phyloP scores from a whole-genome alignment of 2,888 invertebrate species.

The Uropetala carovei region DNA sequence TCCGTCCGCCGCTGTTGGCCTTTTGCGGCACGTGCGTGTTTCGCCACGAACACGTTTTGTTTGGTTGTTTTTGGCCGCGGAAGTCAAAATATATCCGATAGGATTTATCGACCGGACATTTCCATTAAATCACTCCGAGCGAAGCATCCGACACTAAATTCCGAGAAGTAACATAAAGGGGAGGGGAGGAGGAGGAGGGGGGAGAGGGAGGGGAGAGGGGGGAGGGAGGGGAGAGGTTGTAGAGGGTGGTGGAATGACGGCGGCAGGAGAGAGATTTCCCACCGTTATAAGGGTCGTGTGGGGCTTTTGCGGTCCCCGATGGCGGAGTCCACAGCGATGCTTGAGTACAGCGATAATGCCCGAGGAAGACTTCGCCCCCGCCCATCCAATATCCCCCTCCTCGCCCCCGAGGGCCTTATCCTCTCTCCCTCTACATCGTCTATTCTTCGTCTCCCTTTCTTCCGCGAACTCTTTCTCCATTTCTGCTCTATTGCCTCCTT shows the following conservation, averaged over 20 bases:
- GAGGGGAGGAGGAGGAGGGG: not conserved
- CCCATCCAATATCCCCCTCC: no score
- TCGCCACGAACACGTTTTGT: not conserved
- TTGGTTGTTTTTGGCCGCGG: not conserved
- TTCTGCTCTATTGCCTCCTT: not conserved
- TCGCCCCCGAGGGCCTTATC: not conserved
- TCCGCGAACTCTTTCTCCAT: not conserved
- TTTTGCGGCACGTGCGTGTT: not conserved
- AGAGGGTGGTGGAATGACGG: not conserved
- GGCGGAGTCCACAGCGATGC: no score
- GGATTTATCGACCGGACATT: constrained; percentile 36
- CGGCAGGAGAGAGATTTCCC: not conserved
- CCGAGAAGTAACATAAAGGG: not conserved
- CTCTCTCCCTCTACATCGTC: not conserved
- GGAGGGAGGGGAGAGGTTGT: not conserved
- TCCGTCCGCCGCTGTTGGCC: not conserved
- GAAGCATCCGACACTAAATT: not conserved
- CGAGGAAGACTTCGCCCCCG: no score
- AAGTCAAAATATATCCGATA: constrained; percentile 16
- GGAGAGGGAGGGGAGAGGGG: not conserved
- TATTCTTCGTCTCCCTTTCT: not conserved
- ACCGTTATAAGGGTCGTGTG: not conserved
- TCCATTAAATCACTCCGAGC: constrained; percentile 15
- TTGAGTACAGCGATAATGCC: no score
- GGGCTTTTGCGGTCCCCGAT: no score